Percentiles rank a stretch among this genome's conserved stretches.
Conservation (phyloP, 2,113 vertebrate genomes). For the Dicerorhinus sumatrensis region DNA sequence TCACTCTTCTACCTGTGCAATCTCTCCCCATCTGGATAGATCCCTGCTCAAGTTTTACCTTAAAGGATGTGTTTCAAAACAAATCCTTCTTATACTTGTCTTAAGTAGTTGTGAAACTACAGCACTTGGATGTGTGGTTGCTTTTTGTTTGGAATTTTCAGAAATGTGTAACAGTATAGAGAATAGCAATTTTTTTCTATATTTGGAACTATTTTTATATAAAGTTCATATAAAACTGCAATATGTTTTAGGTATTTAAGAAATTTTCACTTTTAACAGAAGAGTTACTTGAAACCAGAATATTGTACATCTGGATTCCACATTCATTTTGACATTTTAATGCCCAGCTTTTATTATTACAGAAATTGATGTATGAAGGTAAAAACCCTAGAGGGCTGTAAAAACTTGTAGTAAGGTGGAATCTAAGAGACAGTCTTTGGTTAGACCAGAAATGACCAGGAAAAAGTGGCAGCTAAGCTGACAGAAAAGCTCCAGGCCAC, state of each 20-base stretch:
- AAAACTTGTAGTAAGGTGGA: background rate
- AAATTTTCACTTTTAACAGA: conserved; percentile 7
- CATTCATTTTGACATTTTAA: background rate
- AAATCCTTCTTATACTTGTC: background rate
- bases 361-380: background rate
- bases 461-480: background rate
- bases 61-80: background rate
- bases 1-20: background rate
- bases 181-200: background rate
- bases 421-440: background rate
- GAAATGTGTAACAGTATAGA: conserved; percentile 22
- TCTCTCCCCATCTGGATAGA: background rate
- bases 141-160: conserved; percentile 27
- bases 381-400: background rate
- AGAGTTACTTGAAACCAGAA: background rate
- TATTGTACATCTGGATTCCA: background rate
- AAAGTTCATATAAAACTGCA: conserved; percentile 8
- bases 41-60: background rate
- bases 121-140: background rate
- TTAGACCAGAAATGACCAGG: background rate
- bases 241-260: conserved; percentile 32
- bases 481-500: background rate
- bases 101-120: background rate
- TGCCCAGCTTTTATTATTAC: background rate
- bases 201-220: conserved; percentile 34